These are phyloP conservation scores for Sinopyrophorus schimmeli DNA, from an alignment of 2,888 invertebrate species.

Conservation along the genomic window DNA sequence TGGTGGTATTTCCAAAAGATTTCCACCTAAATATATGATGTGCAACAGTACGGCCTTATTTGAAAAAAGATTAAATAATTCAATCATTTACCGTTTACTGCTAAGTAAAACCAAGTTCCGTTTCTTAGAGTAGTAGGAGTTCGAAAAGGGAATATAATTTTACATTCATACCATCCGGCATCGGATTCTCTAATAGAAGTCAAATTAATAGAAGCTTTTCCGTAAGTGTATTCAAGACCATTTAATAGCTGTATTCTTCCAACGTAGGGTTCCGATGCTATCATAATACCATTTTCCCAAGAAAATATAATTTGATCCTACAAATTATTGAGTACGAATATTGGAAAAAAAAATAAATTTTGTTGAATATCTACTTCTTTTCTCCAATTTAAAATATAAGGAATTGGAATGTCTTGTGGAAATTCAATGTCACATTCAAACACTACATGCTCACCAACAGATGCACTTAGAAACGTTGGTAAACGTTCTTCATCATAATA, in stretches of 20 bases:
- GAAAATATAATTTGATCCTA: slow-evolving; percentile 81
- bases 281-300: slow-evolving; percentile 74
- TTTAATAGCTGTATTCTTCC: slow-evolving; percentile 72
- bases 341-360: neutral
- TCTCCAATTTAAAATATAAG: slow-evolving; percentile 88
- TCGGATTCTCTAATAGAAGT: slow-evolving; percentile 86
- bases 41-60: too few relatives aligned
- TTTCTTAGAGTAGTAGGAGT: slow-evolving; percentile 83
- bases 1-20: slow-evolving; percentile 84
- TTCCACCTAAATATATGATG: too few relatives aligned
- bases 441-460: slow-evolving; percentile 76
- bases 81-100: slow-evolving; percentile 76
- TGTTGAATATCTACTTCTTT: slow-evolving; percentile 67
- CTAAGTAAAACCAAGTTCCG: slow-evolving; percentile 87
- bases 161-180: slow-evolving; percentile 91
- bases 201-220: slow-evolving; percentile 78
- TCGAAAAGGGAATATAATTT: slow-evolving; percentile 84
- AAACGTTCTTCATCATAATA: slow-evolving; percentile 49
- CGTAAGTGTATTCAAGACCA: slow-evolving; percentile 59
- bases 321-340: slow-evolving; percentile 37
- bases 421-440: slow-evolving; percentile 87
- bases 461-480: slow-evolving; percentile 60
- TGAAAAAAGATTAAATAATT: neutral
- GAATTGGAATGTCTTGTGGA: slow-evolving; percentile 81
- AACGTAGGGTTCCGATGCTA: slow-evolving; percentile 69